Conservation (phyloP, 2,797 vertebrate genomes). For the Lagodon rhomboides region DNA sequence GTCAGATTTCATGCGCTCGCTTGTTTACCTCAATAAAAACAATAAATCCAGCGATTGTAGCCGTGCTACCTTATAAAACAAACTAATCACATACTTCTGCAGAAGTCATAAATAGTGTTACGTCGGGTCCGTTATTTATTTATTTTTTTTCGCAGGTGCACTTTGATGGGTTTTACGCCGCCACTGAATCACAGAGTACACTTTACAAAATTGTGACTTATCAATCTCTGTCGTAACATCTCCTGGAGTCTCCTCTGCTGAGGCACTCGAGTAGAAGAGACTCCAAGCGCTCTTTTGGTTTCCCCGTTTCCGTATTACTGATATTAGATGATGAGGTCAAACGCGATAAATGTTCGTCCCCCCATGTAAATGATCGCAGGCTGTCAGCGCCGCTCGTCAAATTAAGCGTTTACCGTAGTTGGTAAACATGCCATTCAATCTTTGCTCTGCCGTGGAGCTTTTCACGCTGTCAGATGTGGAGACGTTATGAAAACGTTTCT, state of each 20-base stretch:
- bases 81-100: not conserved
- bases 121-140: conserved; percentile 18
- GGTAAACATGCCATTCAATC: conserved; percentile 74
- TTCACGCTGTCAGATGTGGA: conserved; percentile 55
- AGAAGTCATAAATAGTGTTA: conserved; percentile 8
- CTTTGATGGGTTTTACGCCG: conserved; percentile 35
- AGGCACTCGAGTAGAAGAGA: conserved; percentile 20
- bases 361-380: conserved; percentile 68
- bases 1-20: conserved; percentile 12
- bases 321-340: conserved; percentile 68
- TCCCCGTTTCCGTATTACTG: conserved; percentile 44
- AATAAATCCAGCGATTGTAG: not conserved
- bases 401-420: conserved; percentile 68
- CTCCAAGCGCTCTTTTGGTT: conserved; percentile 28
- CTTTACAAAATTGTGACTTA: conserved; percentile 11
- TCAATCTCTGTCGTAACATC: conserved; percentile 38
- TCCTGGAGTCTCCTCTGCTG: conserved; percentile 14
- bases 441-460: conserved; percentile 57
- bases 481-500: conserved; percentile 46
- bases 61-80: not conserved
- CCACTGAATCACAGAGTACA: conserved; percentile 1
- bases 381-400: conserved; percentile 70
- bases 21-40: conserved; percentile 31
- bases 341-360: conserved; percentile 66
- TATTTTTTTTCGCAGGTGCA: conserved; percentile 23